Base-by-base conservation (phyloP, 2,888 invertebrate species). In the Caenorhabditis sp. region DNA sequence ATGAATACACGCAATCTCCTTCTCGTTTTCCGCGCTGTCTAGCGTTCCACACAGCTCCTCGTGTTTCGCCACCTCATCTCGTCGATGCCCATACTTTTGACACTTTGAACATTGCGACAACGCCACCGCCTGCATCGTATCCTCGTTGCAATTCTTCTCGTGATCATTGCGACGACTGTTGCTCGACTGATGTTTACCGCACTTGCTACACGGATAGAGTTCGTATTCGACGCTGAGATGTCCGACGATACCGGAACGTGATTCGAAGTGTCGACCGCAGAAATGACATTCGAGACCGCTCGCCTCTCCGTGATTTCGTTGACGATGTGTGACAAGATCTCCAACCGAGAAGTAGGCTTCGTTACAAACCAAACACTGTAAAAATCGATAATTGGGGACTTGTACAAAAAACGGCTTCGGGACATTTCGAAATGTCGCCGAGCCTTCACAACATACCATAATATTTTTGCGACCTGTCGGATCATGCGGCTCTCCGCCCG, bases 221-320 rank as follows among this genome's bases (percentile, higher is more conserved):
- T 55, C 27, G n/a, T 55, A 55, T 31, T 55, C 55, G 10, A 55
- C 23, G 23, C 23, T 55, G 8, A 55, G 23, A 27, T 55, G 55
- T 17, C 55, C 27, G 14, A 55, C 26, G 27, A 27, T 27, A 17
- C 55, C 55, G 23, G 55, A n/a, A 17, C 27, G n/a, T 17, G 55
- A 17, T 27, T 55, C 55, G 23, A 55, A 55, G 5, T n/a, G 8
- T 24, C 23, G n/a, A 3, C 27, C 26, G 17, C 55, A 55, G 10
- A 55, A 27, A 14, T n/a, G 26, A 17, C 55, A 55, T n/a, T 55
- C 55, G 1, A 27, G 12, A 27, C 23, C n/a, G n/a, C 6, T n/a
- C 1, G n/a, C 6, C 17, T 26, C n/a, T 3, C 27, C 55, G n/a
- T 55, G 55, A n/a, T 27, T n/a, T 1, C 31, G 26, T 27, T 55